Evolutionary conservation across 2,797 vertebrate genomes (phyloP).

Genomic region (Siniperca obscura): DNA sequence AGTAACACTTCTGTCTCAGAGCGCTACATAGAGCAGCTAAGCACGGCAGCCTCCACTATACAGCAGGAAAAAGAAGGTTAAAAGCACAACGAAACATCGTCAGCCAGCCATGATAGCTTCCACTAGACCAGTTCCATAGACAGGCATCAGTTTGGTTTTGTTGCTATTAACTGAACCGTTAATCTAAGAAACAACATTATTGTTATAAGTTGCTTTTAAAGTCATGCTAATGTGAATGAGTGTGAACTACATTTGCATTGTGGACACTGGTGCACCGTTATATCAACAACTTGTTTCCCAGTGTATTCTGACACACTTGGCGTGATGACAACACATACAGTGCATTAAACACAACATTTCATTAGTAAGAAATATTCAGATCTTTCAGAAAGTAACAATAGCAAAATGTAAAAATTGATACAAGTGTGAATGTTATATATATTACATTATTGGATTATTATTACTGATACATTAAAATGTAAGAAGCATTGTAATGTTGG

Average conservation of each 20-base stretch:
- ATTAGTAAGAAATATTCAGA: neutral
- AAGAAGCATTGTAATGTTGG: too few species aligned
- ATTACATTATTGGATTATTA: too few species aligned
- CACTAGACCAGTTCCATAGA: neutral
- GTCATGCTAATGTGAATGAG: neutral
- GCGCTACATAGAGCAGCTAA: neutral
- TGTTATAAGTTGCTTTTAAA: neutral
- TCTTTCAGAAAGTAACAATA: neutral
- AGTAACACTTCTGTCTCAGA: constrained; percentile 42
- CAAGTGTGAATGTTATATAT: neutral
- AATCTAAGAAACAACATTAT: neutral
- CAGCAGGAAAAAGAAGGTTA: constrained; percentile 6
- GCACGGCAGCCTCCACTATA: constrained; percentile 18
- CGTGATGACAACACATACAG: constrained; percentile 4
- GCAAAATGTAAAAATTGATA: neutral
- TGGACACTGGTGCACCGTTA: neutral
- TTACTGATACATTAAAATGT: too few species aligned
- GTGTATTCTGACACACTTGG: neutral
- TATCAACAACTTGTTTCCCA: neutral
- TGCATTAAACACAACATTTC: neutral
- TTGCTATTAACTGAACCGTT: neutral
- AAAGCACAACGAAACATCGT: constrained; percentile 17
- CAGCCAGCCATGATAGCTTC: neutral
- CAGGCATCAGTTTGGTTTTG: neutral
- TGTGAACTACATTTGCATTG: neutral